Percentiles rank a stretch among this genome's conserved stretches.
Conservation (phyloP, 2,888 invertebrate genomes). For the Zygaena filipendulae region DNA sequence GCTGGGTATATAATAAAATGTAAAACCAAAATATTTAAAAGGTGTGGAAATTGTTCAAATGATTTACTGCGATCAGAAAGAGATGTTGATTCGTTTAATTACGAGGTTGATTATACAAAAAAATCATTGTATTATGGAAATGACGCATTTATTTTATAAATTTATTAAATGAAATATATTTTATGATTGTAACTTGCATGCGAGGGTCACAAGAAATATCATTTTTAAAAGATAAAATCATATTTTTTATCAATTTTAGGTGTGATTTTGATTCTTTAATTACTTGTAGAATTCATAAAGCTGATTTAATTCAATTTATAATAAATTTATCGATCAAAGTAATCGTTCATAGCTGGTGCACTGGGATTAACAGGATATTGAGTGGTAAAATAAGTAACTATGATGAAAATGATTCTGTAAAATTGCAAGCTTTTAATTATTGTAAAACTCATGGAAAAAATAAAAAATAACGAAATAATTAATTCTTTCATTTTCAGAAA, state of each 20-base stretch:
- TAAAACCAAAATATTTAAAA: neutral
- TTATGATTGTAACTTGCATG: neutral
- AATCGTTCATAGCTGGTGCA: constrained; percentile 6
- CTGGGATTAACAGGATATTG: constrained; percentile 4
- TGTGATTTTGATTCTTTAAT: constrained; percentile 1
- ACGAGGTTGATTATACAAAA: constrained; percentile 2
- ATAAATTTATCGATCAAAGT: constrained; percentile 1
- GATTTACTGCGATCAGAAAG: neutral
- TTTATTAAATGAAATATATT: constrained; percentile 1
- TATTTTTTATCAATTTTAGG: constrained; percentile 1
- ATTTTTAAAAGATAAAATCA: constrained; percentile 1
- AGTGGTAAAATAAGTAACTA: constrained; percentile 1
- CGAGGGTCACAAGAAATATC: neutral
- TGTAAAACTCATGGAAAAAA: too few relatives aligned
- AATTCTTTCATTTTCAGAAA: too few relatives aligned
- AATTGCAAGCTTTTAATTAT: too few relatives aligned
- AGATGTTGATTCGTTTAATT: neutral
- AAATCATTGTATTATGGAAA: constrained; percentile 4
- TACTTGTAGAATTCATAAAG: constrained; percentile 2
- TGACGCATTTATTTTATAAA: constrained; percentile 2
- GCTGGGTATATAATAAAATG: neutral
- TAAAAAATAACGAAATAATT: too few relatives aligned
- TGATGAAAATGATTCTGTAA: too few relatives aligned
- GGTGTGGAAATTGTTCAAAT: neutral
- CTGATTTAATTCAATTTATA: neutral